Evolutionary conservation across 2,113 vertebrate genomes (phyloP).

Genomic region (Pseudorectes ferrugineus): DNA sequence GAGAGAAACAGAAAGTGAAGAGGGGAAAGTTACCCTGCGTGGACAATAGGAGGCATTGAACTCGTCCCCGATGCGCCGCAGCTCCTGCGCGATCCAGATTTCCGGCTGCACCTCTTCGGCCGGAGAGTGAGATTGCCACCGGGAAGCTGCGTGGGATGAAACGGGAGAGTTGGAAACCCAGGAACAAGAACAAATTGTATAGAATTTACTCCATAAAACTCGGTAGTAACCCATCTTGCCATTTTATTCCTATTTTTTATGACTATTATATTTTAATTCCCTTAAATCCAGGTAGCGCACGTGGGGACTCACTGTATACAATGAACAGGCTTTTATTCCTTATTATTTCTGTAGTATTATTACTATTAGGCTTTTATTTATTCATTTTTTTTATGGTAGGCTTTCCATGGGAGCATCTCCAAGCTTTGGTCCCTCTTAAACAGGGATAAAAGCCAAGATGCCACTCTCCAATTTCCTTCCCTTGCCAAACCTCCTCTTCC

Average conservation of each 20-base stretch:
- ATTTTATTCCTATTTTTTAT: neutral
- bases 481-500: neutral
- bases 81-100: slow-evolving; percentile 80
- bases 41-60: slow-evolving; percentile 76
- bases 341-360: neutral
- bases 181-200: rapidly evolving
- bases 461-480: neutral
- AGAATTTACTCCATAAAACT: neutral
- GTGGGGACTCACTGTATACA: rapidly evolving
- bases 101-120: slow-evolving; percentile 76
- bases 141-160: slow-evolving; percentile 62
- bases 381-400: neutral
- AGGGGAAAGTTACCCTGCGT: slow-evolving; percentile 69
- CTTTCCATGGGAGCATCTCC: neutral
- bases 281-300: rapidly evolving
- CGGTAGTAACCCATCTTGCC: neutral
- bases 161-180: neutral
- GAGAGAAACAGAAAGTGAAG: neutral
- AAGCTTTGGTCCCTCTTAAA: neutral
- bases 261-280: rapidly evolving
- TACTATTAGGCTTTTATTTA: neutral
- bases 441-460: neutral
- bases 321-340: neutral
- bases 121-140: slow-evolving; percentile 58
- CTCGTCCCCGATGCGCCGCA: slow-evolving; percentile 88